phyloP scores from a whole-genome alignment of 2,113 vertebrate species.

The Balaeniceps rex region DNA sequence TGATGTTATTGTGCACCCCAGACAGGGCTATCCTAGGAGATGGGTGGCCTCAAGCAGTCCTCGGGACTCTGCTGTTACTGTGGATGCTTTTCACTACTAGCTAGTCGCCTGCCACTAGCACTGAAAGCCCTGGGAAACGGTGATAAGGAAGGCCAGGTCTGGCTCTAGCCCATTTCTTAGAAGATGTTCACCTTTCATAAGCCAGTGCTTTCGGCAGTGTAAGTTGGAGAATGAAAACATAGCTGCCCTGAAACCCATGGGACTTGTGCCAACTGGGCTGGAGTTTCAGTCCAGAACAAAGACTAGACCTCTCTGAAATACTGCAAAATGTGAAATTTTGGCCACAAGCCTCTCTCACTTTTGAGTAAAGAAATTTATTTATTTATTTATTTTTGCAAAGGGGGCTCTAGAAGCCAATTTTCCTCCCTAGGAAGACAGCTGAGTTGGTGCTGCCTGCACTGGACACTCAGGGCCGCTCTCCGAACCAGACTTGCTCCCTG shows the following conservation, averaged over 20 bases:
- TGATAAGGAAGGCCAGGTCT: background rate
- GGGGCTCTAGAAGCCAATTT: background rate
- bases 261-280: background rate
- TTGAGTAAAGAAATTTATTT: background rate
- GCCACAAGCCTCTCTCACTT: background rate
- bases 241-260: background rate
- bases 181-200: background rate
- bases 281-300: background rate
- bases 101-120: background rate
- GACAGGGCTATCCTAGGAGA: background rate
- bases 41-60: background rate
- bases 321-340: background rate
- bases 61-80: background rate
- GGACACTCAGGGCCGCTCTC: background rate
- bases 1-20: background rate
- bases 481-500: background rate
- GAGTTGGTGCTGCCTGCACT: background rate
- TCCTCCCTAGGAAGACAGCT: background rate
- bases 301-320: background rate
- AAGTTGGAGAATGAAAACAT: background rate
- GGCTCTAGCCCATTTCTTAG: background rate
- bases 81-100: background rate
- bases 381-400: background rate
- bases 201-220: background rate
- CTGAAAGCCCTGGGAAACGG: background rate